These are phyloP conservation scores for Hydropsyche tenuis DNA, from an alignment of 1,140 invertebrate genomes.

Conservation along the genomic window DNA sequence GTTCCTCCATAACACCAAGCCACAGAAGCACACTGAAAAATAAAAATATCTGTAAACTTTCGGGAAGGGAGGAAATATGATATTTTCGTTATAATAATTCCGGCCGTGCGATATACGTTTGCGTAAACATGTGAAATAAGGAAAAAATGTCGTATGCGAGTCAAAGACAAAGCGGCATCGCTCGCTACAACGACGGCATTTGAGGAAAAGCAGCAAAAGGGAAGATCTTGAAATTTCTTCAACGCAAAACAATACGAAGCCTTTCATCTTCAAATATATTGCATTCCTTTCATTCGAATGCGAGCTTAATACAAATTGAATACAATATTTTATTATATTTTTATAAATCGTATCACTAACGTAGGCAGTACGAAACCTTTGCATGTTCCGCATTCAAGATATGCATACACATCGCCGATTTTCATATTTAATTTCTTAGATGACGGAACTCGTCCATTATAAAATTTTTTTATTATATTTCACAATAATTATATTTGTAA, in stretches of 20 bases:
- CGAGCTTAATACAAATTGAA: not conserved
- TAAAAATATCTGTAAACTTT: not conserved
- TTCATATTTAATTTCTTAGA: not conserved
- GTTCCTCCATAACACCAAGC: constrained; percentile 77
- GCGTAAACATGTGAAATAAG: not conserved
- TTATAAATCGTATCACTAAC: not conserved
- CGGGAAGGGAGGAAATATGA: too few species aligned
- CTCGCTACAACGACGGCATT: constrained; percentile 1
- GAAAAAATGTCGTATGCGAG: not conserved
- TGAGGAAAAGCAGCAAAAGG: constrained; percentile 8
- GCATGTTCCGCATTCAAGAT: not conserved
- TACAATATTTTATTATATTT: not conserved
- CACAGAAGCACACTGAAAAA: constrained; percentile 61
- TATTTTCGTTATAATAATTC: too few species aligned
- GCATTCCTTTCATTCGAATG: constrained; percentile 25
- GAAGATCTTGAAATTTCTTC: constrained; percentile 12
- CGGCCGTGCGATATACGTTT: not conserved
- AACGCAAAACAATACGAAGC: constrained; percentile 4
- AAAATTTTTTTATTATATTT: not conserved
- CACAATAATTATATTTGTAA: not conserved
- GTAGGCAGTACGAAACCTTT: too few species aligned
- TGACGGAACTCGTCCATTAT: not conserved
- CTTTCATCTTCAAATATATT: constrained; percentile 20
- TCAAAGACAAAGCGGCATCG: not conserved
- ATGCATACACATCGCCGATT: not conserved